phyloP scores from a whole-genome alignment of 2,888 invertebrate species.

The Dynastes tityus region DNA sequence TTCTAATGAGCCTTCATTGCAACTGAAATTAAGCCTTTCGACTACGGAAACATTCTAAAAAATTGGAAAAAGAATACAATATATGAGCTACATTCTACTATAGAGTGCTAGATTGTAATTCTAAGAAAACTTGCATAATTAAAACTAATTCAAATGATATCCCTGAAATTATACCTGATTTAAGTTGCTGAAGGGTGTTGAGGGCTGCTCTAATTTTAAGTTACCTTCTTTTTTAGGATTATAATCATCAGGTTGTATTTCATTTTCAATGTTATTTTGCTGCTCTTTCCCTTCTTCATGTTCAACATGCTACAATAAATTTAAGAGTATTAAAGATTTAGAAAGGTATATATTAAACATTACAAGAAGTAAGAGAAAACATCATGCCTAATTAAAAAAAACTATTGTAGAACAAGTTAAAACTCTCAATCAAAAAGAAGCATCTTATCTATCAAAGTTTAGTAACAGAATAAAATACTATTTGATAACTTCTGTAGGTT shows the following conservation, averaged over 20 bases:
- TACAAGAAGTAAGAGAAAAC: conserved; percentile 12
- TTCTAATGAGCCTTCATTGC: conserved; percentile 63
- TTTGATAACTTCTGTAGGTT: conserved; percentile 60
- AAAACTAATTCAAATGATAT: conserved; percentile 5
- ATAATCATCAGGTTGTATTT: not conserved
- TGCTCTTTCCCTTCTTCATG: conserved; percentile 10
- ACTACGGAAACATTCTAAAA: conserved; percentile 66
- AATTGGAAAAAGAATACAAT: conserved; percentile 57
- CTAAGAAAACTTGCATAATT: conserved; percentile 29
- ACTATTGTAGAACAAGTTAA: not conserved
- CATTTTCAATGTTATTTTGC: not conserved
- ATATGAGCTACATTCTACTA: conserved; percentile 40
- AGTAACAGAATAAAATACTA: conserved; percentile 59
- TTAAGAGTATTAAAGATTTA: not conserved
- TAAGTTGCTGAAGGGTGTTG: not conserved
- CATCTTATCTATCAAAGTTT: conserved; percentile 58
- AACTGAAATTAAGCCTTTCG: conserved; percentile 66
- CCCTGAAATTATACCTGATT: conserved; percentile 13
- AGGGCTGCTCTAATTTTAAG: not conserved
- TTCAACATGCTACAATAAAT: conserved; percentile 1
- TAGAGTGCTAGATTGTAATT: conserved; percentile 18
- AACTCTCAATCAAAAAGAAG: conserved; percentile 16
- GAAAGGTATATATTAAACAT: not conserved
- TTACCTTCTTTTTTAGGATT: conserved; percentile 14
- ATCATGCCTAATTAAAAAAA: not conserved